Percentiles rank a stretch among this genome's conserved stretches.
These are phyloP conservation scores for Brevimyrus niger DNA, from an alignment of 2,113 vertebrate genomes.

Conservation along the genomic window DNA sequence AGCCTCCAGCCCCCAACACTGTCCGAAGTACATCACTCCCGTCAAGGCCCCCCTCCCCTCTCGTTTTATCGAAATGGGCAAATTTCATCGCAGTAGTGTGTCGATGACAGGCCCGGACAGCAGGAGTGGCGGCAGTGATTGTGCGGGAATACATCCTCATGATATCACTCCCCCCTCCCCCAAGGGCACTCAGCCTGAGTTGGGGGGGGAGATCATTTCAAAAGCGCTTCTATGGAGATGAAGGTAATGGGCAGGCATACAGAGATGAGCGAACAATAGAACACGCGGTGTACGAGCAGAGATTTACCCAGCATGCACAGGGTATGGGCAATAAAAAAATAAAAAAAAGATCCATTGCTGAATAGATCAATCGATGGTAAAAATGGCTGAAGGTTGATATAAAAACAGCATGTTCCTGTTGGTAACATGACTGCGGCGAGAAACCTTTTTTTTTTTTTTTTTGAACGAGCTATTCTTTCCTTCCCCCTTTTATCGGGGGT, in stretches of 20 bases:
- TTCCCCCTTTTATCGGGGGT: neutral
- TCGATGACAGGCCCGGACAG: neutral
- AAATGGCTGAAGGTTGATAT: neutral
- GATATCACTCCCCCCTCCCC: neutral
- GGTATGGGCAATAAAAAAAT: neutral
- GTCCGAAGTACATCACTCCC: neutral
- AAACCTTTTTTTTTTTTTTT: neutral
- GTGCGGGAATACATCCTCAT: neutral
- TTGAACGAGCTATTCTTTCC: neutral
- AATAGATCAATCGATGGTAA: neutral
- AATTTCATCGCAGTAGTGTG: neutral
- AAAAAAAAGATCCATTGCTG: neutral
- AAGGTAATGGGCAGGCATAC: conserved; percentile 18
- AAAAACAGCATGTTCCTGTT: neutral
- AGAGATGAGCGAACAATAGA: neutral
- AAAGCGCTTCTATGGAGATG: neutral
- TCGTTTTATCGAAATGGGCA: neutral
- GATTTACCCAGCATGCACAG: neutral
- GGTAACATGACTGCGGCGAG: neutral
- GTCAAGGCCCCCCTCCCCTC: neutral
- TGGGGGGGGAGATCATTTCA: neutral
- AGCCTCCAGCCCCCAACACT: too few relatives aligned
- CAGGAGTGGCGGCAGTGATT: neutral
- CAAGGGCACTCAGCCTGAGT: neutral
- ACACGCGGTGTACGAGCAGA: neutral